Conservation (phyloP, 2,113 vertebrate genomes). For the Mesitornis unicolor region DNA sequence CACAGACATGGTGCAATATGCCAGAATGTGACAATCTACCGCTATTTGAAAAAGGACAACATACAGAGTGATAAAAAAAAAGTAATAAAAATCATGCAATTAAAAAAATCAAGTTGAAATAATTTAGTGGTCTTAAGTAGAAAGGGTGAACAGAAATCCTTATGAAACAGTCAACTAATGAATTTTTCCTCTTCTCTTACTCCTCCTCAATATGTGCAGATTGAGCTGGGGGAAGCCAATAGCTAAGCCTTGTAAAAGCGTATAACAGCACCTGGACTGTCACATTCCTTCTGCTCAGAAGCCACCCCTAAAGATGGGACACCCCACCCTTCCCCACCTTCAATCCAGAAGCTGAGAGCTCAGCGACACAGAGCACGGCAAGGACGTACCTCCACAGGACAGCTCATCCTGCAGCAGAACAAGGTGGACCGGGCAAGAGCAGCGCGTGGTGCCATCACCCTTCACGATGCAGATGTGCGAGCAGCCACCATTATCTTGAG, state of each 20-base stretch:
- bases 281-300: background rate
- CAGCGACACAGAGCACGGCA: background rate
- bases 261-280: background rate
- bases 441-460: slow-evolving; percentile 92
- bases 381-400: slow-evolving; percentile 88
- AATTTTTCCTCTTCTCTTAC: background rate
- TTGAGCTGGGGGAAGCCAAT: background rate
- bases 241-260: background rate
- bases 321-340: background rate
- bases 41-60: background rate
- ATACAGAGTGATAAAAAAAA: background rate
- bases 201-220: background rate
- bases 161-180: background rate
- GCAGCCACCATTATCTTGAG: slow-evolving; percentile 94
- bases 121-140: background rate
- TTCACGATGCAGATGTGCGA: slow-evolving; percentile 97
- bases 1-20: background rate
- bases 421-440: slow-evolving; percentile 93
- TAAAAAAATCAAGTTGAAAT: background rate
- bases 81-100: background rate
- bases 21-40: background rate
- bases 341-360: background rate
- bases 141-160: background rate
- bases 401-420: slow-evolving; percentile 94
- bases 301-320: background rate